Evolutionary conservation across 2,797 vertebrate genomes (phyloP), one percentile per base, ranked within the genome.

Genomic region (Rhadinocentrus ornatus): DNA sequence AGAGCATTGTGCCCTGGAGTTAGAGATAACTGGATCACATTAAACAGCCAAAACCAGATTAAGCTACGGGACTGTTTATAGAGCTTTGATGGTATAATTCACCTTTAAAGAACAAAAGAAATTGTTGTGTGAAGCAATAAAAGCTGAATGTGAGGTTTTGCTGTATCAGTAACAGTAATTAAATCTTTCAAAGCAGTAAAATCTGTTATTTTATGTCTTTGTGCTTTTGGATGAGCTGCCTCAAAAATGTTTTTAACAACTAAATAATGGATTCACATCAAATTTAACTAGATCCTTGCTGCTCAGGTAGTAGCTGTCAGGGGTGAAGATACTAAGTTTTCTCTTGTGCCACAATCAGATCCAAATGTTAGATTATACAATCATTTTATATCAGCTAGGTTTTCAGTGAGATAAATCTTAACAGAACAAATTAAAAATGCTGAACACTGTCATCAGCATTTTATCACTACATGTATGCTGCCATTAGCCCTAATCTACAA

Each of bases 11-110:
- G 13, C 48, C 41, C 48, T 2, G 29, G 63, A 58, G 58, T 76
- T 57, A 60, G 15, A 62, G 32, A 29, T 60, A 65, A 65, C 22
- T 32, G 60, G 44, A 70, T 57, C 53, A 18, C 56, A 73, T 74
- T 41, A 65, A 16, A 58, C 54, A 58, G 27, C 24, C 57, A 22
- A 53, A 35, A 76, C 60, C 32, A 34, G 50, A 73, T 66, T 50
- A 50, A 66, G 46, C 54, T 56, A 41, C 41, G 54, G 31, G 41
- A 63, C 5, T 54, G 55, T 54, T 71, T 35, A 34, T 27, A 15
- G 16, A 37, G 37, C 52, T 62, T 48, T 62, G 27, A 64, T 54
- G 35, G 34, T 2, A 31, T 26, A 20, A 55, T 26, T 69, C 24
- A 55, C 60, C 44, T 34, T 48, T 6, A 61, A 34, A 50, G 41